phyloP scores from a whole-genome alignment of 2,888 invertebrate genomes.

The Romanomermis culicivorax region DNA sequence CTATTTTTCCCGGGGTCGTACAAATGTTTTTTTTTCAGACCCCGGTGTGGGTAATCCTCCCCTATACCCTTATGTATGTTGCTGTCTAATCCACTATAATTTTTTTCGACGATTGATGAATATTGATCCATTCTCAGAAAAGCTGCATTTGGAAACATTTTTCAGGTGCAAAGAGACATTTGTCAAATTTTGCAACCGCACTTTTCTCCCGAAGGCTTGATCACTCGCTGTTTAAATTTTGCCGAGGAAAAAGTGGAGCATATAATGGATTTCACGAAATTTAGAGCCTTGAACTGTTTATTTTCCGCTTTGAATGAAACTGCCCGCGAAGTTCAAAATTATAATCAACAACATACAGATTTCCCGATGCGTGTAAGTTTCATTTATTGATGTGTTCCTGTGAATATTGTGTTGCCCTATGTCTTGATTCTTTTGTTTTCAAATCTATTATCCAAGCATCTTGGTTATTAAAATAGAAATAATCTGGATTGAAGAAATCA shows the following conservation, averaged over 20 bases:
- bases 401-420: not conserved
- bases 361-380: constrained; percentile 50
- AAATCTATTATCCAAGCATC: too few relatives aligned
- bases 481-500: too few relatives aligned
- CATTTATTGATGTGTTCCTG: not conserved
- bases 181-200: constrained; percentile 59
- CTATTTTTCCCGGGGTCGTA: too few relatives aligned
- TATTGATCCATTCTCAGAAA: too few relatives aligned
- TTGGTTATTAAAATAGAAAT: too few relatives aligned
- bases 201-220: constrained; percentile 75
- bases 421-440: too few relatives aligned
- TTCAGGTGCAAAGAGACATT: constrained; percentile 62
- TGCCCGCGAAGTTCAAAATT: constrained; percentile 56
- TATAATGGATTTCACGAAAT: constrained; percentile 93
- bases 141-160: too few relatives aligned
- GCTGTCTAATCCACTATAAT: too few relatives aligned
- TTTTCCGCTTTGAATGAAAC: constrained; percentile 95
- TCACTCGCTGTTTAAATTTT: constrained; percentile 72
- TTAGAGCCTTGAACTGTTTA: constrained; percentile 75
- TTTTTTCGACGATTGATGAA: too few relatives aligned
- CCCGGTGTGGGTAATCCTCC: too few relatives aligned
- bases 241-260: constrained; percentile 70
- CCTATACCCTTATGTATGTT: too few relatives aligned
- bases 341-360: constrained; percentile 77
- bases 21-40: too few relatives aligned